Percentiles rank a stretch among this genome's conserved stretches.
phyloP scores from a whole-genome alignment of 2,113 vertebrate genomes.

The Passer montanus region DNA sequence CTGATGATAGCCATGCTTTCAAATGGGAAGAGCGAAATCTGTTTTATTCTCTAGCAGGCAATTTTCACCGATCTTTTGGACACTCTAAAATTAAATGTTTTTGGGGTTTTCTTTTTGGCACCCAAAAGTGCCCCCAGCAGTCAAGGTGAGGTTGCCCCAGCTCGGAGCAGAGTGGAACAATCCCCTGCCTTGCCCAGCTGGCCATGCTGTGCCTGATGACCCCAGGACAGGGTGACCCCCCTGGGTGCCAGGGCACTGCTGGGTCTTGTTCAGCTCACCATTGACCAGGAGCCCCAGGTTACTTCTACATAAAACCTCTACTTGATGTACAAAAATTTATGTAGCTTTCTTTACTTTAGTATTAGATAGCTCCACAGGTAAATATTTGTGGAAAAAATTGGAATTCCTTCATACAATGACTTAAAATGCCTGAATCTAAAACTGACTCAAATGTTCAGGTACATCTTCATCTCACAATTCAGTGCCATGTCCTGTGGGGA shows the following conservation, averaged over 20 bases:
- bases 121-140: too few relatives aligned
- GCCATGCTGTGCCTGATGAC: accelerated
- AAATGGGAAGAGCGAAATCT: background rate
- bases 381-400: background rate
- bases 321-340: background rate
- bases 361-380: background rate
- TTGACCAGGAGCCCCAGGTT: accelerated
- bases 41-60: background rate
- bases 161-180: accelerated
- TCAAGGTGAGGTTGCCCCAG: accelerated
- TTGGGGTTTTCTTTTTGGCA: background rate
- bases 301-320: background rate
- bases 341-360: background rate
- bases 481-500: background rate
- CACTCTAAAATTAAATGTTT: background rate
- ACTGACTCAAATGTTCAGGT: background rate
- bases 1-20: background rate
- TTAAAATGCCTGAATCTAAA: background rate
- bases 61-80: background rate
- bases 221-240: accelerated
- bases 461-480: background rate
- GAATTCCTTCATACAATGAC: background rate
- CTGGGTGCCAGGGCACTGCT: background rate
- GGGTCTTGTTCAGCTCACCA: accelerated
- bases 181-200: background rate